Evolutionary conservation across 1,140 invertebrate species (phyloP).

Genomic region (Drosophila mojavensis): DNA sequence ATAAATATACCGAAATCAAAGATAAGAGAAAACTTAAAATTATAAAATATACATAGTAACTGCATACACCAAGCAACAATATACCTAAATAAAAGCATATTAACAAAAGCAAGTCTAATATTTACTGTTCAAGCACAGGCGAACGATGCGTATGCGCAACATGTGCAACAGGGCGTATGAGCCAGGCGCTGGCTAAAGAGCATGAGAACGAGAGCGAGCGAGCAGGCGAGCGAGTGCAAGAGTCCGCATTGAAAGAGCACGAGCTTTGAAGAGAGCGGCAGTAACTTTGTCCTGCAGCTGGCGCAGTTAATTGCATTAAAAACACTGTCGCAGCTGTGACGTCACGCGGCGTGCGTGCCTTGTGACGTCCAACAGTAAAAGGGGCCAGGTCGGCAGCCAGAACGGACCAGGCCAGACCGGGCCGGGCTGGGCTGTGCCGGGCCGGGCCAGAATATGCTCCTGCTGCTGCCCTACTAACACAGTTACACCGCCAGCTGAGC

Average conservation of each 20-base stretch:
- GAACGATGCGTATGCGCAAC: conserved; percentile 52
- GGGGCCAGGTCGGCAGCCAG: conserved; percentile 15
- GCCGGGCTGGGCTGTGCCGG: not conserved
- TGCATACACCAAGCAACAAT: conserved; percentile 47
- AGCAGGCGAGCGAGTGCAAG: conserved; percentile 42
- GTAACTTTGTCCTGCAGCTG: conserved; percentile 19
- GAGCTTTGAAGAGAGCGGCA: conserved; percentile 19
- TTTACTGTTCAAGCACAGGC: conserved; percentile 43
- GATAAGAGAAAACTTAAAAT: conserved; percentile 38
- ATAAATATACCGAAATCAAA: conserved; percentile 46
- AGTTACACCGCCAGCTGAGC: conserved; percentile 30
- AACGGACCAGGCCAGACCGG: not conserved
- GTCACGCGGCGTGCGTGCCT: conserved; percentile 44
- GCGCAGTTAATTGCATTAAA: conserved; percentile 58
- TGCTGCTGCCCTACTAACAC: conserved; percentile 52
- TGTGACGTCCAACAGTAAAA: conserved; percentile 58
- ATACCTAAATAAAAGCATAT: conserved; percentile 68
- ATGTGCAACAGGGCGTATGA: conserved; percentile 70
- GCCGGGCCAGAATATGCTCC: not conserved
- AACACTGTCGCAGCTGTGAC: conserved; percentile 47
- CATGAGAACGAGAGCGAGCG: conserved; percentile 21
- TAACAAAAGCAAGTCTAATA: conserved; percentile 27
- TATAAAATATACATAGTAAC: conserved; percentile 60
- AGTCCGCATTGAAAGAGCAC: not conserved
- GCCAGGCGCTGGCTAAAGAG: conserved; percentile 44